Evolutionary conservation across 1,140 invertebrate species (phyloP), one percentile per base, ranked within the genome.

Genomic region (Intoshia linei): DNA sequence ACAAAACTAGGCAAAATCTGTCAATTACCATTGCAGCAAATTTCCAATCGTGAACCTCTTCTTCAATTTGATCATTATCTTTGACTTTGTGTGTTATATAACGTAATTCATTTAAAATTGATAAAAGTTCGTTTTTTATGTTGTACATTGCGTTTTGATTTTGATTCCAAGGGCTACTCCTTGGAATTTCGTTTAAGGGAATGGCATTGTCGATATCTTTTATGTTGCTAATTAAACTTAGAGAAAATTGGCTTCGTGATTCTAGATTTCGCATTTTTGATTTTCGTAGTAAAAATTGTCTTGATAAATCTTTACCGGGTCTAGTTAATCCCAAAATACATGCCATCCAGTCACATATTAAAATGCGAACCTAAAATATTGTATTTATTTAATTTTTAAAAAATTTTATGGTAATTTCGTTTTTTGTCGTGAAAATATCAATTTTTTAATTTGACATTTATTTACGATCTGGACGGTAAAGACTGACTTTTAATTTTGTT

Each of bases 1-100:
- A 93, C 63, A 90, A 73, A 66, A 87, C 83, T 68, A 93, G 73
- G 69, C 83, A 92, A 63, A 90, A 42, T 64, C 83, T 71, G 67
- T 93, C 84, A 58, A 95, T 77, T 57, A 95, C 84, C 78, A 92
- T 92, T 56, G 83, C 84, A 52, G 87, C 87, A 65, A 93, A 95
- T 66, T 90, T 90, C 84, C 87, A 98, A 65, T 93, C 84, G 53
- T 51, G 52, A 13, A 50, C 48, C 11, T 50, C 43, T 17, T 52
- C 49, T 4, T 47, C 47, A 15, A 62, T 54, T 30, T 51, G 48
- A 30, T 61, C 61, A 27, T 62, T 57, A 32, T 56, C 47, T 37
- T 50, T 48, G 29, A 60, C 45, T 44, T 54, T 55, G 11, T 44
- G 36, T 4, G 59, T 62, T 48, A 93, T 87, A 59, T 83, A 84